A percentile compares a stretch with the other conserved stretches of the same genome.
Evolutionary conservation across 2,113 vertebrate genomes (phyloP).

Genomic region (Laterallus jamaicensis): DNA sequence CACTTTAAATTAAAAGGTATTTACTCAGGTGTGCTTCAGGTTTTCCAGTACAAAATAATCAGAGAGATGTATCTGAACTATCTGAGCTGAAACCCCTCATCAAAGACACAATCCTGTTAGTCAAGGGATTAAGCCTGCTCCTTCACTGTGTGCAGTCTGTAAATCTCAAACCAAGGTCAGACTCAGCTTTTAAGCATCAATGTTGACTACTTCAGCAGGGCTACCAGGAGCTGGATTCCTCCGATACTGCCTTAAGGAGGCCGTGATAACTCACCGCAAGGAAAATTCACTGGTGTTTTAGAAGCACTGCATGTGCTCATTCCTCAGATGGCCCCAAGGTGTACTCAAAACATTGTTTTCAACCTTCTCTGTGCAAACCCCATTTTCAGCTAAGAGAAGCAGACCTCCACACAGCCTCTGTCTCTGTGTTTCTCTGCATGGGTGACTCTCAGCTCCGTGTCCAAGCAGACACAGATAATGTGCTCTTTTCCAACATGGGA

Average conservation of each 20-base stretch:
- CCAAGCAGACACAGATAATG: background rate
- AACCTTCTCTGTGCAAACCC: background rate
- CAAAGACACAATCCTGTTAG: background rate
- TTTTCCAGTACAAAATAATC: background rate
- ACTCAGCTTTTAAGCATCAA: background rate
- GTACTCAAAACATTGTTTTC: background rate
- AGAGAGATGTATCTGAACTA: background rate
- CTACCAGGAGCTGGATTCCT: background rate
- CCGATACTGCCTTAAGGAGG: background rate
- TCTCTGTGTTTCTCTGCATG: background rate
- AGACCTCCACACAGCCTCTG: background rate
- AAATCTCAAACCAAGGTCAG: background rate
- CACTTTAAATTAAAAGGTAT: background rate
- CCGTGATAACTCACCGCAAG: background rate
- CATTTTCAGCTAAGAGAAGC: background rate
- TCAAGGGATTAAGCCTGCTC: background rate
- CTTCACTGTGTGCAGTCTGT: background rate
- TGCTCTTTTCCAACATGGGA: background rate
- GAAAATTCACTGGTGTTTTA: background rate
- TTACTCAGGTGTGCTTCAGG: background rate
- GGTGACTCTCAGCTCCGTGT: background rate
- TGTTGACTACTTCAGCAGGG: background rate
- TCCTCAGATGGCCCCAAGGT: background rate
- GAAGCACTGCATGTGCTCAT: background rate
- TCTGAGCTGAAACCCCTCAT: background rate